These are phyloP conservation scores for Danio choprae DNA, from an alignment of 2,797 vertebrate genomes.

Conservation along the genomic window DNA sequence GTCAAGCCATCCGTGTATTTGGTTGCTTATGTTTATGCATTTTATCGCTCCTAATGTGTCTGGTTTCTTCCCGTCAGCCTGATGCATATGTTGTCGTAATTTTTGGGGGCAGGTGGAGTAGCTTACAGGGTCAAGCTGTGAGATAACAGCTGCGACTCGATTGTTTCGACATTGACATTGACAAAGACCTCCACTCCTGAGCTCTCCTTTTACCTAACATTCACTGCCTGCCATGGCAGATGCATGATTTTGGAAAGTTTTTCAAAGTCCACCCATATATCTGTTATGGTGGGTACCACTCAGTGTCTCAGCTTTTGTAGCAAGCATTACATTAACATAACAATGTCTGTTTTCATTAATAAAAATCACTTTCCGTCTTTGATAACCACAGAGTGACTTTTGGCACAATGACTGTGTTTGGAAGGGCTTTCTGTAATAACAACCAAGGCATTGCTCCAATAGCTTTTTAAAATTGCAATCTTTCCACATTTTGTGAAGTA, in stretches of 20 bases:
- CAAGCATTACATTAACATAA: background rate
- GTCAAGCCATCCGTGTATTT: background rate
- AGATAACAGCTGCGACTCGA: slow-evolving; percentile 53
- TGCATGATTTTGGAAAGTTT: slow-evolving; percentile 29
- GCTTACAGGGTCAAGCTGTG: slow-evolving; percentile 43
- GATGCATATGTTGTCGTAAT: background rate
- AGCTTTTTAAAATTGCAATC: background rate
- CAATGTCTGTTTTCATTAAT: background rate
- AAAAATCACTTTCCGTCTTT: background rate
- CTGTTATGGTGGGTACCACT: background rate
- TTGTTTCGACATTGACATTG: slow-evolving; percentile 59
- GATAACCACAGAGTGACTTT: background rate
- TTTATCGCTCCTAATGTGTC: background rate
- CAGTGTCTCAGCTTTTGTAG: background rate
- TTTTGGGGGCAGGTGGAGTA: background rate
- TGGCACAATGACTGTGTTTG: background rate
- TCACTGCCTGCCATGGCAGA: slow-evolving; percentile 21
- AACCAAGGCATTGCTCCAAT: background rate
- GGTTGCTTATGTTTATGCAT: background rate
- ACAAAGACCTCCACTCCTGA: slow-evolving; percentile 49
- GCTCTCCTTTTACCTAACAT: slow-evolving; percentile 17
- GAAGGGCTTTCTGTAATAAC: background rate
- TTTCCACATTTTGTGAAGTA: background rate
- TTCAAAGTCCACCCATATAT: background rate
- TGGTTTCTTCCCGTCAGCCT: background rate